Evolutionary conservation across 2,113 vertebrate species (phyloP), one percentile per base, ranked within the genome.

Genomic region (Bubo blakistoni): DNA sequence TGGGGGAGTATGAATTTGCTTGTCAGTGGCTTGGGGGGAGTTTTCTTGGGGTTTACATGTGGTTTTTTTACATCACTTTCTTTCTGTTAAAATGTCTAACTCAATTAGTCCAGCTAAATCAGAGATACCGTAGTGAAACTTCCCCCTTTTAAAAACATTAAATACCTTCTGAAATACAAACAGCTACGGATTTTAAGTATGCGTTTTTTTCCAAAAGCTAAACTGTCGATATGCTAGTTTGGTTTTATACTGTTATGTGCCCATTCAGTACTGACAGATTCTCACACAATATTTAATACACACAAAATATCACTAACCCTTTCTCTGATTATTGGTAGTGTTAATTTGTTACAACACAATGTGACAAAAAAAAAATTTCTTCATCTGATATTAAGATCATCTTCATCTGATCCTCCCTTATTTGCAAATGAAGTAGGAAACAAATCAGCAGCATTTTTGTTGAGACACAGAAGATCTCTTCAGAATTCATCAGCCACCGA

Each of bases 381-480:
- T 55, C 34, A 54, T 32, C 27, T 66, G 18, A 25, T 11, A 3
- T 49, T 89, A 38, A 46, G 25, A 63, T 47, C 19, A 67, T 12
- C 70, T 49, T 55, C 38, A 78, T 15, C 67, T 83, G 40, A 96
- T 54, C 38, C n/a, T 54, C 59, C 44, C 20, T 18, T 55, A 80
- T 44, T 65, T 79, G 52, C 63, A 92, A 91, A 90, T 44, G 18
- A 79, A 93, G 69, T 34, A 77, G 42, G 83, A 96, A 96, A 94
- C 26, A 67, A 96, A 96, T 54, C 58, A 79, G 61, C 16, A 11
- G 55, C 59, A 16, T 86, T 87, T 97, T 94, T 95, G 96, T 61
- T 95, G 92, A 95, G 90, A 78, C 12, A 36, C 46, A 73, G 86
- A 94, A 79, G 76, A 95, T 54, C 40, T 92, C 65, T 79, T 97